Base-by-base conservation (phyloP, 2,888 invertebrate species). In the Empis stercorea region DNA sequence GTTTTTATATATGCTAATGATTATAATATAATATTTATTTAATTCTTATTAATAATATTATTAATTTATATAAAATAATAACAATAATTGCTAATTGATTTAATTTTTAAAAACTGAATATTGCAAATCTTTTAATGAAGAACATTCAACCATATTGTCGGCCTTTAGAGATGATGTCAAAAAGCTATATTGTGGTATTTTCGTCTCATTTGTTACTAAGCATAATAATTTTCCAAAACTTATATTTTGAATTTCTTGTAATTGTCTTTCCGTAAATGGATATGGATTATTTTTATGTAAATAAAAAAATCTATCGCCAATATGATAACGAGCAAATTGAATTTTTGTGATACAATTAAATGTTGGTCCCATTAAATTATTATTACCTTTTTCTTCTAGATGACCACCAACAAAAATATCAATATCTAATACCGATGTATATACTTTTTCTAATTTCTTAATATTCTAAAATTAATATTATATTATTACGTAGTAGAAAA, bases 401-500 rank as follows among this genome's bases (percentile, higher is more conserved):
- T 85, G 69, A 1, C 81, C 84, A 2, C 83, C 87, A 11, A 82
- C 71, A 73, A 80, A 85, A 10, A 87, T 68, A 63, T 87, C 87
- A n/a, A 87, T 73, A 4, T 66, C 64, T 59, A 81, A 81, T 1
- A 81, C 71, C 3, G 66, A 62, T 14, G 45, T 45, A 17, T 54
- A 54, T 2, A 49, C 23, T 14, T 14, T 4, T 13, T 68, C 61
- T 1, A 82, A 61, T 23, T 74, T 71, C 43, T 71, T 64, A 1
- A 75, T 75, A n/a, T 75, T 69, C 80, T 80, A 58, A 2, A n/a
- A 63, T 57, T 15, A 37, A 37, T 15, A 15, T 37, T 16, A 14
- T n/a, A n/a, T n/a, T 15, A 4, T n/a, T 37, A n/a, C 3, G n/a
- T n/a, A n/a, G n/a, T n/a, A 15, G 6, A 15, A 15, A 37, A 9